Evolutionary conservation across 2,113 vertebrate genomes (phyloP), one percentile per base, ranked within the genome.

Genomic region (Chaetorhynchus papuensis): DNA sequence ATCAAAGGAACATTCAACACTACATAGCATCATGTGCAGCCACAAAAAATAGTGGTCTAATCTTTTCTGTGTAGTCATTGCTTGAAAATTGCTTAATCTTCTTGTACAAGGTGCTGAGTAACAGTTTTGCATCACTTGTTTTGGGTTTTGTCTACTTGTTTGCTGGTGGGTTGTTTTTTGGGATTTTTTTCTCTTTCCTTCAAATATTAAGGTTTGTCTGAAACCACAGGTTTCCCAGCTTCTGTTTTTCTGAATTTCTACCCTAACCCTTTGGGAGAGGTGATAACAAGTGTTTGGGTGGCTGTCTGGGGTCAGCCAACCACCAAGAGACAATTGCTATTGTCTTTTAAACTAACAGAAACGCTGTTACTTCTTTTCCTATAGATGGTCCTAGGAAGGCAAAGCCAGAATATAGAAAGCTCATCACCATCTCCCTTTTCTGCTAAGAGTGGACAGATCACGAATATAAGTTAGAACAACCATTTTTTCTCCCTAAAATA

Each of bases 241-340:
- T 35, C 54, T 54, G 2, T 6, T 65, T 16, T 53, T 66, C 37
- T 33, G 4, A 18, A 78, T 68, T 75, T 64, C 35, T 72, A 37
- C 20, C 30, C 15, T 10, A 75, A 1, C 3, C 7, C 6, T 15
- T 12, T 35, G 14, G 23, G 5, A 71, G 4, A 4, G 6, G 9
- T 68, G 15, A 30, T 7, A 83, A 24, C 6, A 80, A 68, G 19
- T 14, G 14, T 17, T 45, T 39, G 15, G 11, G 14, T 30, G 21
- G 13, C 26, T 79, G 37, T 12, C 31, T 47, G 26, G 10, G 5
- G 7, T 66, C 66, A 90, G 18, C 18, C 16, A 23, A 31, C 6
- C 33, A 68, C 19, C 49, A 85, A 64, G 18, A 13, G 37, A 18
- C 11, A 75, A 18, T 5, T n/a, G 4, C 7, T 49, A 5, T 8